A percentile compares a stretch with the other conserved stretches of the same genome.
These are phyloP conservation scores for Falco columbarius DNA, from an alignment of 2,797 vertebrate genomes.

Conservation along the genomic window DNA sequence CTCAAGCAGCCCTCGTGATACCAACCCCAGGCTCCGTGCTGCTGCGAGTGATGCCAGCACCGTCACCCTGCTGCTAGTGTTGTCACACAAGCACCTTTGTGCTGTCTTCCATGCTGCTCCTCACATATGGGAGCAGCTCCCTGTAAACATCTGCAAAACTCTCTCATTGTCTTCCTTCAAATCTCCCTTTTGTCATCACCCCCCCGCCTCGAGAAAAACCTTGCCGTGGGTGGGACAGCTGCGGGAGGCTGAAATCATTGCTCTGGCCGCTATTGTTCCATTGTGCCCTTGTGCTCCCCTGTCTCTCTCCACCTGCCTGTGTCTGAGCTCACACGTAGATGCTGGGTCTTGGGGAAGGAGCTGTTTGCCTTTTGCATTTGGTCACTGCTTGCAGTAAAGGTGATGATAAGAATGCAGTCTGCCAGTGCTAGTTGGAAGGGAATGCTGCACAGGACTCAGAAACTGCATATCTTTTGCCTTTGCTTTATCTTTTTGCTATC, in stretches of 20 bases:
- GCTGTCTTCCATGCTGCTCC: conserved; percentile 36
- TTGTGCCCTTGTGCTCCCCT: conserved; percentile 41
- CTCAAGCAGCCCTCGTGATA: neutral
- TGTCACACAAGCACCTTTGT: conserved; percentile 63
- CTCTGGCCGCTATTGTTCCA: conserved; percentile 19
- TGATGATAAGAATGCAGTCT: neutral
- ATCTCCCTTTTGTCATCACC: conserved; percentile 37
- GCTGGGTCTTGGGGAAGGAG: neutral
- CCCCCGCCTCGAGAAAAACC: neutral
- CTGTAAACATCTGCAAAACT: conserved; percentile 57
- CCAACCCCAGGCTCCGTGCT: neutral
- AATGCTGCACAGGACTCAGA: neutral
- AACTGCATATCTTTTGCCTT: neutral
- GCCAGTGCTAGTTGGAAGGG: neutral
- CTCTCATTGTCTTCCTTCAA: conserved; percentile 54
- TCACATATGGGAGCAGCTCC: conserved; percentile 40
- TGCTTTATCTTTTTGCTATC: no score
- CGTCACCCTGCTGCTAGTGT: neutral
- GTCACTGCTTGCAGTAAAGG: neutral
- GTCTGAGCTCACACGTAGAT: neutral
- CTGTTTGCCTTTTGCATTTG: neutral
- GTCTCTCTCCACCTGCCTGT: conserved; percentile 6
- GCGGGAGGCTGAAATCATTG: conserved; percentile 23
- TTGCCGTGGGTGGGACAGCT: conserved; percentile 29
- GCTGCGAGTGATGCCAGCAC: neutral